These are phyloP conservation scores for Typhlichthys eigenmanni DNA, from an alignment of 2,797 vertebrate genomes.

Conservation along the genomic window DNA sequence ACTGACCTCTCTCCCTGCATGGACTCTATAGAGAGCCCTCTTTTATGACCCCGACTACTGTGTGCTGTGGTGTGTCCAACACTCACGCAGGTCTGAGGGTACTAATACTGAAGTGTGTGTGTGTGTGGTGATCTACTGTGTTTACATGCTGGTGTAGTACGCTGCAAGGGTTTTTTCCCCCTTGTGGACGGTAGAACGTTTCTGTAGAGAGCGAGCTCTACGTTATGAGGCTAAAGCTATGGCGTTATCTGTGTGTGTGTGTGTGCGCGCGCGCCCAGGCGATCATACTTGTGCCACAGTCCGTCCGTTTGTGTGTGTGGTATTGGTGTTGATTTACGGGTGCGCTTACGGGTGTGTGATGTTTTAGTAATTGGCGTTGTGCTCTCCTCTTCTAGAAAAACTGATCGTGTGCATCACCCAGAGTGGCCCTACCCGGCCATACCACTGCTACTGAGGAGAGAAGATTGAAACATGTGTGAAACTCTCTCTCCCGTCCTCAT, in stretches of 20 bases:
- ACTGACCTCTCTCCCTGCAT: conserved; percentile 76
- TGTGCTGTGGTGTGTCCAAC: conserved; percentile 31
- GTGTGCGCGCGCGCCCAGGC: conserved; percentile 10
- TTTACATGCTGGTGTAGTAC: conserved; percentile 55
- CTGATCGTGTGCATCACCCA: conserved; percentile 82
- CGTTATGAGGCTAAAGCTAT: not conserved
- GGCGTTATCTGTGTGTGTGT: not conserved
- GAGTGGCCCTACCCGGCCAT: conserved; percentile 72
- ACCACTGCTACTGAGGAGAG: conserved; percentile 81
- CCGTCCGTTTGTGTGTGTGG: conserved; percentile 21
- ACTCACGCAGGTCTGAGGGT: conserved; percentile 19
- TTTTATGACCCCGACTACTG: conserved; percentile 39
- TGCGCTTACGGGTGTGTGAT: not conserved
- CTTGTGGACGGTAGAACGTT: no score
- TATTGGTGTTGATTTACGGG: not conserved
- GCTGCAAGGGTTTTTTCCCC: conserved; percentile 24
- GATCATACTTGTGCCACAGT: conserved; percentile 40
- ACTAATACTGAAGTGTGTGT: conserved; percentile 21
- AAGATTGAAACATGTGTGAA: conserved; percentile 52
- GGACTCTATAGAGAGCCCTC: conserved; percentile 55
- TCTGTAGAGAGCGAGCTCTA: no score
- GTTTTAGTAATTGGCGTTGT: not conserved
- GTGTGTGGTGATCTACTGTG: conserved; percentile 18
- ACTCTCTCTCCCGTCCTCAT: conserved; percentile 50
- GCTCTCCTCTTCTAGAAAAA: conserved; percentile 69